Evolutionary conservation across 2,797 vertebrate species (phyloP).

Genomic region (Brachyrhaphis roseni): DNA sequence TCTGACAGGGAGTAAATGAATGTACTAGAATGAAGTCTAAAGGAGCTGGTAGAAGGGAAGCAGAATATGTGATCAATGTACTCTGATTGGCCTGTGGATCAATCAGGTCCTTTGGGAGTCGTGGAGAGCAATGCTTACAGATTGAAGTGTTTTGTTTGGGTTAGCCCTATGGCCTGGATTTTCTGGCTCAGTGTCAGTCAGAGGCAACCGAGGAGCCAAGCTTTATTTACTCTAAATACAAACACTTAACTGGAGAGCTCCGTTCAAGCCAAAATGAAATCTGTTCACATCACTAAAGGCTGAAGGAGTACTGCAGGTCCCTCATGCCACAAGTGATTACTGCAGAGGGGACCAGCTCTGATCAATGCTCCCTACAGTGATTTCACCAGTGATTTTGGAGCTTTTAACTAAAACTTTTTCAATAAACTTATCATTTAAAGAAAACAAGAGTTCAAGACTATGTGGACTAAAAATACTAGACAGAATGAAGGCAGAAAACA

Average conservation of each 20-base stretch:
- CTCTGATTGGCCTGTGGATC: slow-evolving; percentile 76
- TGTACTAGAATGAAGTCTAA: slow-evolving; percentile 58
- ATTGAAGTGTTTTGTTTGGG: slow-evolving; percentile 82
- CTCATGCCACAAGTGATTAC: slow-evolving; percentile 39
- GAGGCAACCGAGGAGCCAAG: slow-evolving; percentile 29
- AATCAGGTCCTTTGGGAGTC: slow-evolving; percentile 74
- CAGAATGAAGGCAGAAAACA: background rate
- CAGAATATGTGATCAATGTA: slow-evolving; percentile 73
- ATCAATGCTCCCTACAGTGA: slow-evolving; percentile 38
- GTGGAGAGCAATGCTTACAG: slow-evolving; percentile 63
- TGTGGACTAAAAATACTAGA: background rate
- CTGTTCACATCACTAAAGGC: slow-evolving; percentile 39
- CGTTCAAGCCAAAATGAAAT: slow-evolving; percentile 44
- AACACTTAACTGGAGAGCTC: slow-evolving; percentile 38
- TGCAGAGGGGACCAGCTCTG: slow-evolving; percentile 20
- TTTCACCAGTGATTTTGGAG: slow-evolving; percentile 23
- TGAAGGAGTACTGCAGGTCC: slow-evolving; percentile 23
- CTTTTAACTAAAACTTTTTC: background rate
- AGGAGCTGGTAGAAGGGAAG: slow-evolving; percentile 36
- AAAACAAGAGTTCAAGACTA: background rate
- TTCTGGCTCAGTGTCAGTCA: slow-evolving; percentile 75
- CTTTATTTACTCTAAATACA: slow-evolving; percentile 72
- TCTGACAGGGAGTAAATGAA: slow-evolving; percentile 77
- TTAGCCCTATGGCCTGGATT: slow-evolving; percentile 66
- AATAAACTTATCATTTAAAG: background rate